A percentile compares a stretch with the other conserved stretches of the same genome.
These are phyloP conservation scores for Psix sp. DNA, from an alignment of 1,140 invertebrate species.

Conservation along the genomic window DNA sequence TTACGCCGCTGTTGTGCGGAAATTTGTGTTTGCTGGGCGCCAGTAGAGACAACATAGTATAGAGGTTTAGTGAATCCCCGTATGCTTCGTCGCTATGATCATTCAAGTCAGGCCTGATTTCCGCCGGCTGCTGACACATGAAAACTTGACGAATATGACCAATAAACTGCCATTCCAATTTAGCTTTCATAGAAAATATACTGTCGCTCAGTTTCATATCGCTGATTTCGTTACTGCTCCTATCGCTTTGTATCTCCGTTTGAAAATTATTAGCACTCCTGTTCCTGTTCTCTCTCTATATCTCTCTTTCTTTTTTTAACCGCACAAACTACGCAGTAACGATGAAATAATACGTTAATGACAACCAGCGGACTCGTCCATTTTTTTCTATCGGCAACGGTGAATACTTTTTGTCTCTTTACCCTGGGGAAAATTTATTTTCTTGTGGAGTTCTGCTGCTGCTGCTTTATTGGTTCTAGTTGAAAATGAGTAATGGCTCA, in stretches of 20 bases:
- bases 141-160: slow-evolving; percentile 68
- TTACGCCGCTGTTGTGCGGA: slow-evolving; percentile 8
- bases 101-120: slow-evolving; percentile 4
- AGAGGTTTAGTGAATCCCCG: slow-evolving; percentile 5
- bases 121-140: too few relatives aligned
- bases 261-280: slow-evolving; percentile 21
- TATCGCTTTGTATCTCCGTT: slow-evolving; percentile 1
- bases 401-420: slow-evolving; percentile 12
- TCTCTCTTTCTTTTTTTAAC: slow-evolving; percentile 19
- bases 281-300: not conserved
- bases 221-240: slow-evolving; percentile 11
- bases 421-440: slow-evolving; percentile 5
- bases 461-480: not conserved
- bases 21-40: slow-evolving; percentile 11
- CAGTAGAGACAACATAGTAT: not conserved
- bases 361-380: slow-evolving; percentile 17
- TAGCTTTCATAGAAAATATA: slow-evolving; percentile 54
- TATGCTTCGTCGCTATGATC: slow-evolving; percentile 2
- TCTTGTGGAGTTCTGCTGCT: not conserved
- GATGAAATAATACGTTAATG: slow-evolving; percentile 49
- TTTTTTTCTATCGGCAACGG: slow-evolving; percentile 16
- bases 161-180: slow-evolving; percentile 69
- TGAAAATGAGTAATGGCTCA: not conserved
- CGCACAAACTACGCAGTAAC: slow-evolving; percentile 20
- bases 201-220: slow-evolving; percentile 40